Percentiles rank a stretch among this genome's conserved stretches.
phyloP scores from a whole-genome alignment of 2,888 invertebrate genomes.

The Chalcosyrphus nemorum region DNA sequence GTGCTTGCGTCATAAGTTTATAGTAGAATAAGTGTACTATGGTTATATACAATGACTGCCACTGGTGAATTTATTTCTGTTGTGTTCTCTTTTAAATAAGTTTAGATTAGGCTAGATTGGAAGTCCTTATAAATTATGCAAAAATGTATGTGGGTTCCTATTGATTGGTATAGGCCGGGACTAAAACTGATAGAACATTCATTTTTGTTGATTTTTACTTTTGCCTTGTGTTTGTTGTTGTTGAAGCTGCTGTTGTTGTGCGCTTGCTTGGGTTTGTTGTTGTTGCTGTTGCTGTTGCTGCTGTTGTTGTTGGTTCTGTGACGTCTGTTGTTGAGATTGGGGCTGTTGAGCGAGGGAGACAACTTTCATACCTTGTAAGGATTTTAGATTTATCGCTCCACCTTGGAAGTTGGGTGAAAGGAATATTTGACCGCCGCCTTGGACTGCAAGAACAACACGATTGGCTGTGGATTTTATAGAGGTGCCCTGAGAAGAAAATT shows the following conservation, averaged over 20 bases:
- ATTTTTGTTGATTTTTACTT: slow-evolving; percentile 52
- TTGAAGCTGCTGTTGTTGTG: slow-evolving; percentile 40
- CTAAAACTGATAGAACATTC: slow-evolving; percentile 12
- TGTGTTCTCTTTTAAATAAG: not conserved
- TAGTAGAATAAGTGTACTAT: slow-evolving; percentile 11
- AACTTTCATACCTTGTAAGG: slow-evolving; percentile 85
- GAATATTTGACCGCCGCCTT: slow-evolving; percentile 84
- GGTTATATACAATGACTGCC: slow-evolving; percentile 42
- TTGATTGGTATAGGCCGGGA: not conserved
- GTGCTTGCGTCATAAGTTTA: slow-evolving; percentile 16
- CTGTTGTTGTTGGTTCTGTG: slow-evolving; percentile 49
- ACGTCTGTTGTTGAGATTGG: slow-evolving; percentile 76
- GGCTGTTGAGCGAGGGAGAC: slow-evolving; percentile 83
- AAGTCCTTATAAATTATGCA: not conserved
- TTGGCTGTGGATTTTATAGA: slow-evolving; percentile 76
- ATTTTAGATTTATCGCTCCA: slow-evolving; percentile 85
- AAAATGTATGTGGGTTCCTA: not conserved
- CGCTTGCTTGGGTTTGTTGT: slow-evolving; percentile 26
- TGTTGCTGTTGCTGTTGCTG: slow-evolving; percentile 42
- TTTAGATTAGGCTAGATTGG: not conserved
- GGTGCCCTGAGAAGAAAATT: slow-evolving; percentile 72
- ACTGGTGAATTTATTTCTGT: slow-evolving; percentile 10
- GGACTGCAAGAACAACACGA: slow-evolving; percentile 84
- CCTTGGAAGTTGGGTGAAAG: slow-evolving; percentile 86
- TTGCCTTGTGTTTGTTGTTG: slow-evolving; percentile 44